Evolutionary conservation across 2,113 vertebrate species (phyloP), one percentile per base, ranked within the genome.

Genomic region (Oophaga pumilio): DNA sequence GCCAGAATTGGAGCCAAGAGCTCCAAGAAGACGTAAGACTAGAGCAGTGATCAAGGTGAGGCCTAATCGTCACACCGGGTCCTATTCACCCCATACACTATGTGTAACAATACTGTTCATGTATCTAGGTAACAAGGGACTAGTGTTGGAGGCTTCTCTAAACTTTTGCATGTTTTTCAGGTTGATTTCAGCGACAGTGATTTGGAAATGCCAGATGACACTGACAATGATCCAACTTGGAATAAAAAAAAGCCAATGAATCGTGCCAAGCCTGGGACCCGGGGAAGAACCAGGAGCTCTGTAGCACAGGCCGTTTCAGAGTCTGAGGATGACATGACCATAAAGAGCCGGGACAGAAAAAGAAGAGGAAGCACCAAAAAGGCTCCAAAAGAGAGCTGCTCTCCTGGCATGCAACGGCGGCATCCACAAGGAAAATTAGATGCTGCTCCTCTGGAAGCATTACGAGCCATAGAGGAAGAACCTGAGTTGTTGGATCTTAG

Each of bases 111-210:
- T 24, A 26, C n/a, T 26, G 64, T 20, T 18, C 49, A 4, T 76
- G 8, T 49, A 74, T 73, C 3, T 9, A 15, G 49, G 11, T 77
- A 50, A 49, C 17, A 1, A 53, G 13, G 4, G 43, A 50, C n/a
- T n/a, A 76, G 4, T 59, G 7, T 5, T 59, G 18, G 13, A 60
- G 8, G 10, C 24, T 26, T 7, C 14, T 80, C 13, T 82, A 5
- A 28, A 49, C 12, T 52, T 69, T 17, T 20, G 17, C 17, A 28
- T 4, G 43, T 57, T 33, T 22, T 71, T 33, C 87, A 98, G 97
- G 94, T 97, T 87, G 94, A 90, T 0, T 99, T 98, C 89, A 98
- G 96, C 0, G 97, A 98, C 43, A 97, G 97, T 4, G 97, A 97
- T 53, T 0, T 86, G 0, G 97, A 98, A 89, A 89, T 91, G n/a